Conservation (phyloP, 2,797 vertebrate species). For the Manis pentadactyla region DNA sequence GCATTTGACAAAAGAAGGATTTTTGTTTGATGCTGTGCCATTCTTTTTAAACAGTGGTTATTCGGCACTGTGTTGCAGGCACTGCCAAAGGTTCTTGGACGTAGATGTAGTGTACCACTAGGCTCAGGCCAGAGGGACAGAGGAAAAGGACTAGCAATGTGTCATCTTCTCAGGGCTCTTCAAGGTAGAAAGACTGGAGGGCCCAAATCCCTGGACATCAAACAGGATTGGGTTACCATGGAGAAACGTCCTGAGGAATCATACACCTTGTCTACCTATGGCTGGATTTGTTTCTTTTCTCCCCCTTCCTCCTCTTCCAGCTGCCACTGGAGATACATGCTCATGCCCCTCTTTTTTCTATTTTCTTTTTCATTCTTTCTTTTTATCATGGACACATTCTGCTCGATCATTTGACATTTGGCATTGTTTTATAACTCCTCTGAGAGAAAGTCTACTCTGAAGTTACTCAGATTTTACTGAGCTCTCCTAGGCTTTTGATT, state of each 20-base stretch:
- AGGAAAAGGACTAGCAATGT: not conserved
- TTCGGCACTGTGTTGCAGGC: not conserved
- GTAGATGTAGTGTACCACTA: not conserved
- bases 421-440: not conserved
- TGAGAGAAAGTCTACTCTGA: not conserved
- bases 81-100: not conserved
- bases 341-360: not conserved
- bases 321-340: too few species aligned
- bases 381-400: not conserved
- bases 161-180: not conserved
- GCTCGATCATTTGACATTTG: not conserved
- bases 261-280: accelerated
- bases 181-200: not conserved
- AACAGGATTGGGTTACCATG: not conserved
- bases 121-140: not conserved
- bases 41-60: not conserved
- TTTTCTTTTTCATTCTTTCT: not conserved
- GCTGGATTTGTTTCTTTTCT: not conserved
- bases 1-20: not conserved
- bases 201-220: too few species aligned
- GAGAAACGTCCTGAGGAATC: not conserved
- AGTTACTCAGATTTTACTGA: not conserved
- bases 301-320: not conserved
- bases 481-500: not conserved
- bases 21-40: not conserved